Percentiles rank a stretch among this genome's conserved stretches.
phyloP scores from a whole-genome alignment of 2,888 invertebrate genomes.

The Netelia melanura region DNA sequence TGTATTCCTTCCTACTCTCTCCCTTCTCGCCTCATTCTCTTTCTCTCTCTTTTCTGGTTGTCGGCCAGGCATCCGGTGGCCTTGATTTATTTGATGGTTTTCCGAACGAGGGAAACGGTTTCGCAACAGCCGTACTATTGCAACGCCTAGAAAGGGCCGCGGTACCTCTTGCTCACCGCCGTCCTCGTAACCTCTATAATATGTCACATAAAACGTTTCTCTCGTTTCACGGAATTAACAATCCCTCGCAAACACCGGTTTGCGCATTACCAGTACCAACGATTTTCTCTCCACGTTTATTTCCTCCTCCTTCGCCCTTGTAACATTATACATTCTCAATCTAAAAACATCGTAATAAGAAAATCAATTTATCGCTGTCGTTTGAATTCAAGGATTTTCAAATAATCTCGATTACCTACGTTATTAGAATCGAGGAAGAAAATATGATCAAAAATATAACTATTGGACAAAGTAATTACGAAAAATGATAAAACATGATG shows the following conservation, averaged over 20 bases:
- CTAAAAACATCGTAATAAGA: no score
- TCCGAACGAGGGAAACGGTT: constrained; percentile 65
- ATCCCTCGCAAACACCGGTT: constrained; percentile 63
- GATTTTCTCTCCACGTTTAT: constrained; percentile 27
- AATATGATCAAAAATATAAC: no score
- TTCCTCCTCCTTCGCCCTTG: neutral
- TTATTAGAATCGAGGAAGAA: no score
- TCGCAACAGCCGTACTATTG: constrained; percentile 40
- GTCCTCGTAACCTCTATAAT: constrained; percentile 25
- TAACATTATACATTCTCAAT: no score
- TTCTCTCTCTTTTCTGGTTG: constrained; percentile 21
- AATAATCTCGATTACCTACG: no score
- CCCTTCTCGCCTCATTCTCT: neutral
- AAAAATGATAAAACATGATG: no score
- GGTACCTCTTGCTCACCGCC: constrained; percentile 17
- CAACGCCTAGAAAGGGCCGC: constrained; percentile 3
- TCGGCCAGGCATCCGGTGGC: constrained; percentile 56
- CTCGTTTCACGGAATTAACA: constrained; percentile 64
- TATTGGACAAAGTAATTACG: no score
- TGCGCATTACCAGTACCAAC: constrained; percentile 43
- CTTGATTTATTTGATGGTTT: constrained; percentile 69
- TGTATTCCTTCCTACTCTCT: constrained; percentile 17
- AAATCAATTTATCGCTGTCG: no score
- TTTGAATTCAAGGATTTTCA: no score
- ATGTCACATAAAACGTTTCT: constrained; percentile 53